phyloP scores from a whole-genome alignment of 2,888 invertebrate genomes.

The Eledone cirrhosa region DNA sequence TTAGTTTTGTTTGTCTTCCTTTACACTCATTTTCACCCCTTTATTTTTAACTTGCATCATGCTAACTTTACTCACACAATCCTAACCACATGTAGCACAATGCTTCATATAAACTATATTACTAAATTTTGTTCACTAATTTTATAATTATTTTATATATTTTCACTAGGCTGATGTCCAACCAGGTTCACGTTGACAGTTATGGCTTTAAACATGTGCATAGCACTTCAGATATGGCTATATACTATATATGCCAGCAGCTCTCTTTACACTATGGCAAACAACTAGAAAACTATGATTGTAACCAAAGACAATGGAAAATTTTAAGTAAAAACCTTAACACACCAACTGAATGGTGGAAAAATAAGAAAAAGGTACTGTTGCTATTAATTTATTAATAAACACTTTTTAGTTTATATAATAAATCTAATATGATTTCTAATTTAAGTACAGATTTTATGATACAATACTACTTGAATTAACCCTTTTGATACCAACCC shows the following conservation, averaged over 20 bases:
- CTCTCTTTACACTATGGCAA: constrained; percentile 67
- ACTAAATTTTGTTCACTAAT: background rate
- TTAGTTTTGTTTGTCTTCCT: no score
- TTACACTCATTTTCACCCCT: no score
- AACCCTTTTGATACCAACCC: no score
- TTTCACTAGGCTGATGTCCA: constrained; percentile 57
- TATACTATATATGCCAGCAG: constrained; percentile 70
- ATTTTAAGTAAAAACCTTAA: constrained; percentile 54
- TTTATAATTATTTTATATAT: constrained; percentile 11
- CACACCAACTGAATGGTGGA: constrained; percentile 24
- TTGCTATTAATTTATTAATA: no score
- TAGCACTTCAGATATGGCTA: constrained; percentile 65
- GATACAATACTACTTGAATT: background rate
- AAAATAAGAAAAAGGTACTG: background rate
- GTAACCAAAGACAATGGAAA: constrained; percentile 66
- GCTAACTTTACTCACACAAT: no score
- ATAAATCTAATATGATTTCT: background rate
- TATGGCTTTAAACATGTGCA: constrained; percentile 70
- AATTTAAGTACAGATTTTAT: background rate
- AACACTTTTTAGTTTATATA: no score
- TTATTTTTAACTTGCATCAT: no score
- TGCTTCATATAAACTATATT: no score
- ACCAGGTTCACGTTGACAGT: constrained; percentile 68
- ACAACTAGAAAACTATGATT: constrained; percentile 60
- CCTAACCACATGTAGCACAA: no score